Conservation (phyloP, 2,113 vertebrate genomes). For the Kobus ellipsiprymnus region DNA sequence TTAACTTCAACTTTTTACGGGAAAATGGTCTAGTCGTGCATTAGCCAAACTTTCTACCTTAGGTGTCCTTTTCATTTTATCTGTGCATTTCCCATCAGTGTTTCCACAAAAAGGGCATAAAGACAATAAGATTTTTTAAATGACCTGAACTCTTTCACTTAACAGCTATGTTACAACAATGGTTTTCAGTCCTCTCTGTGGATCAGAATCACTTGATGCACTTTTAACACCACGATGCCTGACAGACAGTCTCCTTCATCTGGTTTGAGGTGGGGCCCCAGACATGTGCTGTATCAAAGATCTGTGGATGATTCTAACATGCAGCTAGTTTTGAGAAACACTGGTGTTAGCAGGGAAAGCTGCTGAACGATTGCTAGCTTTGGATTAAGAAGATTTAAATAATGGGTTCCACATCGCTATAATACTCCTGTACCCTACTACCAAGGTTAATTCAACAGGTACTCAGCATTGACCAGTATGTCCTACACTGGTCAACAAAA, state of each 20-base stretch:
- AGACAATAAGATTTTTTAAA: neutral
- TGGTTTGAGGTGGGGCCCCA: neutral
- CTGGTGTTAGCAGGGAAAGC: neutral
- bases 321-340: neutral
- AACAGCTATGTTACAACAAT: neutral
- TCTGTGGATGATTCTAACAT: accelerated
- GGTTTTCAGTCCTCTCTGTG: neutral
- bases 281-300: accelerated
- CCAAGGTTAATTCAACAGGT: neutral
- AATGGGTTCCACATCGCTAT: neutral
- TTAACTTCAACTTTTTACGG: neutral
- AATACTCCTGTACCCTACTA: neutral
- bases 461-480: neutral
- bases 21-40: neutral
- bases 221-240: accelerated
- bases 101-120: neutral
- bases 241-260: accelerated
- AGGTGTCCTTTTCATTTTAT: neutral
- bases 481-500: neutral
- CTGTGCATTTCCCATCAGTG: neutral
- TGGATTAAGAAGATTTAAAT: neutral
- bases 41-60: neutral
- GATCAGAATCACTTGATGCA: neutral
- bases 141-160: neutral
- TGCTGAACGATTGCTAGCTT: neutral